Conservation (phyloP, 2,113 vertebrate genomes). For the Vanacampus margaritifer region DNA sequence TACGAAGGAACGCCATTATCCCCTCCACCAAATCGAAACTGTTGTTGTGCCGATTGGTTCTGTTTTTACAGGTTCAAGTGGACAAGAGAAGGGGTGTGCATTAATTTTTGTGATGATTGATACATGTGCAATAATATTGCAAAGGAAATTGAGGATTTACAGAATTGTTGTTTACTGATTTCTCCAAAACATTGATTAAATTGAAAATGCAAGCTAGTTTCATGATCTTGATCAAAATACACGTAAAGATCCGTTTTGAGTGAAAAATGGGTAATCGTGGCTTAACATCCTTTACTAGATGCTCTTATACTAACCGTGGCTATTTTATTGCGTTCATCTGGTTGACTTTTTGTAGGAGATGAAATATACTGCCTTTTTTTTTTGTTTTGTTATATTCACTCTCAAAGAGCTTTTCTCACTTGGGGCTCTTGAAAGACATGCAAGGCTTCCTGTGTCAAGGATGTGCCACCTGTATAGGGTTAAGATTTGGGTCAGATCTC, state of each 20-base stretch:
- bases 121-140: too few species aligned
- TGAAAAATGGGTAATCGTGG: neutral
- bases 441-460: conserved; percentile 37
- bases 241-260: too few species aligned
- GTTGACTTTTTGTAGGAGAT: neutral
- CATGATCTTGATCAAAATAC: neutral
- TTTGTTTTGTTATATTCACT: too few species aligned
- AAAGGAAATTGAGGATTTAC: too few species aligned
- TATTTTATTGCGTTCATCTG: neutral
- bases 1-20: too few species aligned
- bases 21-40: too few species aligned
- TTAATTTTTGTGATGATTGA: too few species aligned
- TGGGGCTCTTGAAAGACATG: conserved; percentile 18
- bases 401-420: conserved; percentile 31
- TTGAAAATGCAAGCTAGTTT: neutral
- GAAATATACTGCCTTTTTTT: neutral
- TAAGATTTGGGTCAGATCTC: conserved; percentile 53
- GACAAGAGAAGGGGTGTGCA: too few species aligned
- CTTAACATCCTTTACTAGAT: conserved; percentile 22
- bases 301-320: conserved; percentile 18
- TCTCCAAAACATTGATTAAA: too few species aligned
- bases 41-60: too few species aligned
- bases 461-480: conserved; percentile 59
- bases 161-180: too few species aligned
- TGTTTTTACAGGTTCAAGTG: too few species aligned